Base-by-base conservation (phyloP, 2,888 invertebrate genomes). In the Scaptodrosophila latifasciaeformis region DNA sequence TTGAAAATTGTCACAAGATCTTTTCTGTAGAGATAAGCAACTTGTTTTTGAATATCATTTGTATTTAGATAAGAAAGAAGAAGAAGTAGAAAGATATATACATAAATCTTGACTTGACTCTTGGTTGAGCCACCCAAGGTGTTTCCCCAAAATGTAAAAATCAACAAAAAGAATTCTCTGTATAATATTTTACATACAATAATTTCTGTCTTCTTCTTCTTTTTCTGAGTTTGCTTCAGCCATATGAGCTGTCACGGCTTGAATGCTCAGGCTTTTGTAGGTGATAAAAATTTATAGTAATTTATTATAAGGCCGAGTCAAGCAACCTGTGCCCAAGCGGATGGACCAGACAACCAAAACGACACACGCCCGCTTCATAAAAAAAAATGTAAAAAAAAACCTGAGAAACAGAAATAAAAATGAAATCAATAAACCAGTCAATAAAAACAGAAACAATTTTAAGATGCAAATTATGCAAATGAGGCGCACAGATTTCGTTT, bases 361-460 rank as follows among this genome's bases (percentile, higher is more conserved):
- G n/a, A n/a, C n/a, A n/a, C n/a, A n/a, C n/a, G n/a, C n/a, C n/a
- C n/a, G n/a, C n/a, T n/a, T n/a, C n/a, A n/a, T n/a, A n/a, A n/a
- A n/a, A n/a, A n/a, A n/a, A n/a, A n/a, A n/a, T n/a, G n/a, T n/a
- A n/a, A n/a, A n/a, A n/a, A n/a, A n/a, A n/a, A n/a, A n/a, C n/a
- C n/a, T n/a, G n/a, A n/a, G n/a, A n/a, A 50, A 27, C 29, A 29
- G 29, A 34, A 46, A 17, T 13, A 13, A 62, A 67, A 72, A 76
- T 70, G 61, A 71, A 75, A 75, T 79, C 72, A 79, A 76, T 79
- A 79, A 79, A 76, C 72, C 66, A 78, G 72, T 76, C 74, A 70
- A 76, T 66, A 70, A 61, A 69, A 75, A 65, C 65, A 64, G 64
- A 79, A 71, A 75, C 61, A 67, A 70, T 72, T 79, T 70, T 64